A percentile compares a stretch with the other conserved stretches of the same genome.
Evolutionary conservation across 2,888 invertebrate species (phyloP).

Genomic region (Phyllotreta cruciferae): DNA sequence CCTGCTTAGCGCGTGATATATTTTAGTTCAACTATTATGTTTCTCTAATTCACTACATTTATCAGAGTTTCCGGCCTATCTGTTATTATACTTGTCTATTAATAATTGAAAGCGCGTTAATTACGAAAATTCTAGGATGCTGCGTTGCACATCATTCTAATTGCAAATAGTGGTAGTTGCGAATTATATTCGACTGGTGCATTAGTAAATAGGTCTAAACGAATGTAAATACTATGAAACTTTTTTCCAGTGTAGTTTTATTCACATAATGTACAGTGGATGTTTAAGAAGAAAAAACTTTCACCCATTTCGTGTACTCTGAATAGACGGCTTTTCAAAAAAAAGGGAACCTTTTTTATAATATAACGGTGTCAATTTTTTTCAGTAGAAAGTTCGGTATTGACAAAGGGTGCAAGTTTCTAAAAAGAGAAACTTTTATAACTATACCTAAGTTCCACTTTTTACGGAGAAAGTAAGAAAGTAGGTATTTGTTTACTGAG

Average conservation of each 20-base stretch:
- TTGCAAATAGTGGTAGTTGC: too few relatives aligned
- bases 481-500: constrained; percentile 4
- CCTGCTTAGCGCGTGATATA: constrained; percentile 43
- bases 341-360: not conserved
- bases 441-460: constrained; percentile 30
- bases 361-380: constrained; percentile 20
- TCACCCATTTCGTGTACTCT: too few relatives aligned
- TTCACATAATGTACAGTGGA: too few relatives aligned
- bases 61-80: constrained; percentile 17
- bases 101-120: constrained; percentile 23
- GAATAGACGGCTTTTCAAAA: not conserved
- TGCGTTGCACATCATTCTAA: too few relatives aligned
- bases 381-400: constrained; percentile 33
- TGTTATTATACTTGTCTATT: constrained; percentile 16
- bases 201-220: too few relatives aligned
- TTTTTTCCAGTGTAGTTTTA: too few relatives aligned
- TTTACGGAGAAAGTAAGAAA: constrained; percentile 28
- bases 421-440: constrained; percentile 30
- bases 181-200: too few relatives aligned
- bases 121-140: not conserved
- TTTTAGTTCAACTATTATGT: constrained; percentile 42
- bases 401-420: constrained; percentile 33
- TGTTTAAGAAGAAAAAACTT: too few relatives aligned
- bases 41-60: constrained; percentile 25
- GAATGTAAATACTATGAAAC: too few relatives aligned